These are phyloP conservation scores for Clamator glandarius DNA, from an alignment of 2,797 vertebrate species.

Conservation along the genomic window DNA sequence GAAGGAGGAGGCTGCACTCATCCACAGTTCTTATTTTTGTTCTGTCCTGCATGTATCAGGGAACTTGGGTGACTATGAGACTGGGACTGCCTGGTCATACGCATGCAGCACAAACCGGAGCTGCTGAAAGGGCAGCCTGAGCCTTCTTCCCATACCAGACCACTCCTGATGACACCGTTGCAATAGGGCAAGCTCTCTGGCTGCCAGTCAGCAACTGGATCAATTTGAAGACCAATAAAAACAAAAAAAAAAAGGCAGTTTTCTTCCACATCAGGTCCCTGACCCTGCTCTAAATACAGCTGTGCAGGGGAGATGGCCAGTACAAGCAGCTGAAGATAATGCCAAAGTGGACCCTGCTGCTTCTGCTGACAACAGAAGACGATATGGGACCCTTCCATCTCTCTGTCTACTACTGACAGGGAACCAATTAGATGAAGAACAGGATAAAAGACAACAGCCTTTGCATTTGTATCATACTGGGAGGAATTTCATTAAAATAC, in stretches of 20 bases:
- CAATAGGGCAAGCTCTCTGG: not conserved
- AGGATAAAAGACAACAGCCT: not conserved
- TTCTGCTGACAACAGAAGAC: not conserved
- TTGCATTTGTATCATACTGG: not conserved
- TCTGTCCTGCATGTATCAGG: not conserved
- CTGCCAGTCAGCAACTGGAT: not conserved
- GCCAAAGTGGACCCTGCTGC: accelerated
- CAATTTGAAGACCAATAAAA: not conserved
- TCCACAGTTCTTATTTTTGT: not conserved
- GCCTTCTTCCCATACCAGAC: not conserved
- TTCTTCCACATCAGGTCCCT: not conserved
- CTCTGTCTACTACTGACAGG: not conserved
- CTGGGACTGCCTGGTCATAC: not conserved
- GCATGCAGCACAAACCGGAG: not conserved
- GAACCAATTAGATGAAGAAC: not conserved
- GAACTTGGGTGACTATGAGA: not conserved
- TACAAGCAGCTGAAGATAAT: not conserved
- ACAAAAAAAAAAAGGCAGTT: not conserved
- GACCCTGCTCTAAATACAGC: not conserved
- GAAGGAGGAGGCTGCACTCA: not conserved
- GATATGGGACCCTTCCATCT: not conserved
- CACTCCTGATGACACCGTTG: not conserved
- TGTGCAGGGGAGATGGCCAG: not conserved
- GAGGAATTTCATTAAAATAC: not conserved
- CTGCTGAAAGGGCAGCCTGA: not conserved